Evolutionary conservation across 2,888 invertebrate species (phyloP).

Genomic region (Neoascia interrupta): DNA sequence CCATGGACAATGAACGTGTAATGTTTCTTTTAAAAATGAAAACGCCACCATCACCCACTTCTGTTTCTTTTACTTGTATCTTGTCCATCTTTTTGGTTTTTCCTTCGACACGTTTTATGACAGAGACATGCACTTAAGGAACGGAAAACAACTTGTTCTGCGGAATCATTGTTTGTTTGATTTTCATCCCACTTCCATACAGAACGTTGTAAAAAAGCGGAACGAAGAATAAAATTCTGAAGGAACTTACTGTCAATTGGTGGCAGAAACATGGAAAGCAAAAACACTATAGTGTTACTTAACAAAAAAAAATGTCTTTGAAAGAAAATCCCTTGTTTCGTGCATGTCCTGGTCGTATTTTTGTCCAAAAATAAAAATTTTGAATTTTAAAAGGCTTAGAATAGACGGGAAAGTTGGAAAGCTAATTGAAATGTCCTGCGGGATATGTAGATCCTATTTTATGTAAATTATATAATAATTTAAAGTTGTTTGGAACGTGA

Average conservation of each 20-base stretch:
- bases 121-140: constrained; percentile 68
- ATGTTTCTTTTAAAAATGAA: constrained; percentile 41
- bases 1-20: constrained; percentile 44
- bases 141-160: constrained; percentile 66
- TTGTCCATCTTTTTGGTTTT: constrained; percentile 19
- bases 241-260: too few relatives aligned
- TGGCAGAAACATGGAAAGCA: constrained; percentile 44
- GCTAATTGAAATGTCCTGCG: too few relatives aligned
- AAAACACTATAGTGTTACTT: too few relatives aligned
- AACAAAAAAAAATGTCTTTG: too few relatives aligned
- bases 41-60: constrained; percentile 21
- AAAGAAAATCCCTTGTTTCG: too few relatives aligned
- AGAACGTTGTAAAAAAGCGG: background rate
- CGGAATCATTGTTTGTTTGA: constrained; percentile 63
- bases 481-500: too few relatives aligned
- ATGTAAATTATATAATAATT: too few relatives aligned
- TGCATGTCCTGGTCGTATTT: too few relatives aligned
- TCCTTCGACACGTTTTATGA: constrained; percentile 64
- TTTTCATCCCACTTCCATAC: constrained; percentile 12
- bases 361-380: too few relatives aligned
- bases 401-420: too few relatives aligned
- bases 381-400: too few relatives aligned
- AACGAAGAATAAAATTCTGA: constrained; percentile 30
- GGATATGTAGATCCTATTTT: too few relatives aligned
- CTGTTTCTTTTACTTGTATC: constrained; percentile 2